These are phyloP conservation scores for Perca schrenkii DNA, from an alignment of 2,113 vertebrate species.

Conservation along the genomic window DNA sequence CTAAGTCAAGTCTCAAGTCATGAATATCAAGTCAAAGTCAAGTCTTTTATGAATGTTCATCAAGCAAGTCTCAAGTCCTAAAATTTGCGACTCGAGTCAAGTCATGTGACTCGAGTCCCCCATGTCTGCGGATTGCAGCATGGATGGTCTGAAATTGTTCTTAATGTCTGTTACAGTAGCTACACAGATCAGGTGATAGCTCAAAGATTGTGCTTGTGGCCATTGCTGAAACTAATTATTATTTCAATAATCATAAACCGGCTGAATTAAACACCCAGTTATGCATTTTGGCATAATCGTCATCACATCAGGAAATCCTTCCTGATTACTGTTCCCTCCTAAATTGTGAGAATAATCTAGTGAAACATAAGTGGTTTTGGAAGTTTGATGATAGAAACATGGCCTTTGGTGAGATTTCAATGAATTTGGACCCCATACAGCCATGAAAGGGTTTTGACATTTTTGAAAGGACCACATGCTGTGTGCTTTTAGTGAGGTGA, in stretches of 20 bases:
- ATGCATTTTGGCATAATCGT: neutral
- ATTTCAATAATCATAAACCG: neutral
- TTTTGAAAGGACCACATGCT: conserved; percentile 1
- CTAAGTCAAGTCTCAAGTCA: no score
- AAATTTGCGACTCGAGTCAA: no score
- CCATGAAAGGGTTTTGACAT: neutral
- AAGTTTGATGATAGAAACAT: neutral
- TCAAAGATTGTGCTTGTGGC: no score
- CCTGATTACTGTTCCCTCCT: neutral
- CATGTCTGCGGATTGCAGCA: neutral
- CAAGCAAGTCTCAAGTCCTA: no score
- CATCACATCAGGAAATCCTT: neutral
- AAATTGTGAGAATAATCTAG: no score
- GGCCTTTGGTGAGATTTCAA: neutral
- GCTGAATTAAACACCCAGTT: neutral
- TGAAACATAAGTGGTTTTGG: neutral
- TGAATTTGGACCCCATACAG: neutral
- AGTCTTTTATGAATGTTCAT: no score
- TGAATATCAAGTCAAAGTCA: no score
- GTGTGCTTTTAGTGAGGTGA: neutral
- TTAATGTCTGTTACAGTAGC: neutral
- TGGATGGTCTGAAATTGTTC: neutral
- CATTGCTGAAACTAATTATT: neutral
- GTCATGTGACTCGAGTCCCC: no score
- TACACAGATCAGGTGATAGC: neutral